Base-by-base conservation (phyloP, 37 sponge, comb jelly and placozoan species). In the Tethya wilhelma region DNA sequence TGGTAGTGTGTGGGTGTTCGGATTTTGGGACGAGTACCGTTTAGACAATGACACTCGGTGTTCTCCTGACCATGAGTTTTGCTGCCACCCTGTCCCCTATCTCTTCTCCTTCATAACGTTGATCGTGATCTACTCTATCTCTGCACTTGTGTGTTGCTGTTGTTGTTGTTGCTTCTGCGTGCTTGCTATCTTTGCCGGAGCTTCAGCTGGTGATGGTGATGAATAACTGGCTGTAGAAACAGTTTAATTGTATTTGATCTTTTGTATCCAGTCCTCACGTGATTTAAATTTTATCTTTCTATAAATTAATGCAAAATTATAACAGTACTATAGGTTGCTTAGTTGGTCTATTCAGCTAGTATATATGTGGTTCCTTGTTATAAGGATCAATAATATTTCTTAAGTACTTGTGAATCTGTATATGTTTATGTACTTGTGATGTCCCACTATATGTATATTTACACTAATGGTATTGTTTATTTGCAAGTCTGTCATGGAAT, bases 1-100 rank as follows among this genome's bases (percentile, higher is more conserved):
- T 30, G 90, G 90, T 25, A 75, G 85, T 75, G 68, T 66, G 31
- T 90, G 90, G 90, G 80, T 84, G n/a, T 73, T 73, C 56, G 44
- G 90, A 0, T 77, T 29, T 26, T 34, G 39, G 25, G 56, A 36
- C 4, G 11, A 74, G 2, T 26, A 40, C 30, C 43, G 68, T n/a
- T 11, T 53, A 31, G 34, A 78, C 43, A 44, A 43, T 34, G 0
- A 37, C 1, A 58, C 46, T 0, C 9, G 30, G 0, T n/a, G n/a
- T n/a, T 7, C 37, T 45, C 19, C 68, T 26, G 32, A 17, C 38
- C 44, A 19, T 2, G 56, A 71, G 42, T 32, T 41, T n/a, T 84
- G 81, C 38, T 90, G 90, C 56, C 59, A 84, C 46, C 63, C 74
- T 38, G 80, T 67, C 0, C 74, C 75, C 0, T 79, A 77, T 69